These are phyloP conservation scores for Malaclemys terrapin DNA, from an alignment of 2,113 vertebrate species.

Conservation along the genomic window DNA sequence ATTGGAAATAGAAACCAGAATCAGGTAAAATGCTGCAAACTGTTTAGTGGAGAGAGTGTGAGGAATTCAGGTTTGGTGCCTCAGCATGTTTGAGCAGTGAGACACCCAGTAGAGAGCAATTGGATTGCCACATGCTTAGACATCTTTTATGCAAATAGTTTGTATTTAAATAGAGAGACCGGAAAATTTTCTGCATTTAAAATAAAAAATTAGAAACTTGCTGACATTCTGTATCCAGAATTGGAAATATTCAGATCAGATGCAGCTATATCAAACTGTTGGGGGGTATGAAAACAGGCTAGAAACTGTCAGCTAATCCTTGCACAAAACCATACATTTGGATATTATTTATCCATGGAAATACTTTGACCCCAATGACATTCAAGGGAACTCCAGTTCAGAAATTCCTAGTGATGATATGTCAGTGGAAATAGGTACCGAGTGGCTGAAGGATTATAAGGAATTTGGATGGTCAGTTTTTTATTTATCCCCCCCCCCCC, in stretches of 20 bases:
- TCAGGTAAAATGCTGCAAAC: slow-evolving; percentile 67
- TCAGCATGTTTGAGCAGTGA: slow-evolving; percentile 33
- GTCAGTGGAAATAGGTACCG: background rate
- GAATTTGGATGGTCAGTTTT: background rate
- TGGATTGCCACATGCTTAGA: background rate
- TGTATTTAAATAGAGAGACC: background rate
- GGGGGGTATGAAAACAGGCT: background rate
- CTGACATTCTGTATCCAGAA: background rate
- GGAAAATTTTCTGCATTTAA: background rate
- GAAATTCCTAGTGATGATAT: background rate
- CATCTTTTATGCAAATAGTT: background rate
- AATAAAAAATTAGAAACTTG: background rate
- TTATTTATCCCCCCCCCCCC: background rate
- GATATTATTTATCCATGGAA: background rate
- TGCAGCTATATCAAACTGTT: background rate
- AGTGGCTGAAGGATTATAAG: background rate
- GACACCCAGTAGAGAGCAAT: slow-evolving; percentile 11
- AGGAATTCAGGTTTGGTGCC: slow-evolving; percentile 29
- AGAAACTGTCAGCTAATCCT: background rate
- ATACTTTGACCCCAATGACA: background rate
- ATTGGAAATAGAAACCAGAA: slow-evolving; percentile 69
- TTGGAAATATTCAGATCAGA: background rate
- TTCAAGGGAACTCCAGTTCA: background rate
- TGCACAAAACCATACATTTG: background rate
- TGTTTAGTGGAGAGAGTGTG: slow-evolving; percentile 30